Percentiles rank a stretch among this genome's conserved stretches.
phyloP scores from a whole-genome alignment of 2,113 vertebrate species.

The Cryptomyrus ogoouensis region DNA sequence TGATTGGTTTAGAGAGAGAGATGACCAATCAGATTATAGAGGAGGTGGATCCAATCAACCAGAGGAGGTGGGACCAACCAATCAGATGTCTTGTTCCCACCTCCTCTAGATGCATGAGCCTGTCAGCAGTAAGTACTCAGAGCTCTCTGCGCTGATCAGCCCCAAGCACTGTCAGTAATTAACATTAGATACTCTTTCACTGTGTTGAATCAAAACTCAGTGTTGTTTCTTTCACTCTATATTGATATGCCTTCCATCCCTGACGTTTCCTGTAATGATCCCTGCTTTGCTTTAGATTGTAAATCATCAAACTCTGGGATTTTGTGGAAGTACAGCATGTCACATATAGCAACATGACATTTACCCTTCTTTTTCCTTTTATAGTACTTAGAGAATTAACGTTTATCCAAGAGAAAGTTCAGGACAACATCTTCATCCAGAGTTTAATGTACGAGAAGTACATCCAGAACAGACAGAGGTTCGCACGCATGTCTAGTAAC shows the following conservation, averaged over 20 bases:
- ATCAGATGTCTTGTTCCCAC: too few relatives aligned
- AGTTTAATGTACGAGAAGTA: conserved; percentile 22
- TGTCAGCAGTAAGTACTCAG: neutral
- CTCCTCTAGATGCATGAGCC: neutral
- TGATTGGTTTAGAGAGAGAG: too few relatives aligned
- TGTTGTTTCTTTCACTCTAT: neutral
- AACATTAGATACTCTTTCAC: neutral
- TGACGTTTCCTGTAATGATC: neutral
- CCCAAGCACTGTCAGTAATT: neutral
- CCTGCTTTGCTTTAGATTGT: neutral
- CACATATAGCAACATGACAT: neutral
- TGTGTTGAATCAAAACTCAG: neutral
- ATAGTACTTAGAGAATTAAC: conserved; percentile 47
- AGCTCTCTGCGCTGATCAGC: neutral
- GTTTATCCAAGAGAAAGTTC: conserved; percentile 26
- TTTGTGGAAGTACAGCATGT: neutral
- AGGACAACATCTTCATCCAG: conserved; percentile 25
- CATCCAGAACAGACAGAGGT: neutral
- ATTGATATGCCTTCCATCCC: neutral
- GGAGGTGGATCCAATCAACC: too few relatives aligned
- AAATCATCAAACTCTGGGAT: neutral
- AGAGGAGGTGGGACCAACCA: too few relatives aligned
- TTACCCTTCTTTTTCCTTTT: conserved; percentile 11
- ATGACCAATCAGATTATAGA: too few relatives aligned
- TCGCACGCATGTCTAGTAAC: neutral